Evolutionary conservation across 2,797 vertebrate genomes (phyloP).

Genomic region (Lithobates pipiens): DNA sequence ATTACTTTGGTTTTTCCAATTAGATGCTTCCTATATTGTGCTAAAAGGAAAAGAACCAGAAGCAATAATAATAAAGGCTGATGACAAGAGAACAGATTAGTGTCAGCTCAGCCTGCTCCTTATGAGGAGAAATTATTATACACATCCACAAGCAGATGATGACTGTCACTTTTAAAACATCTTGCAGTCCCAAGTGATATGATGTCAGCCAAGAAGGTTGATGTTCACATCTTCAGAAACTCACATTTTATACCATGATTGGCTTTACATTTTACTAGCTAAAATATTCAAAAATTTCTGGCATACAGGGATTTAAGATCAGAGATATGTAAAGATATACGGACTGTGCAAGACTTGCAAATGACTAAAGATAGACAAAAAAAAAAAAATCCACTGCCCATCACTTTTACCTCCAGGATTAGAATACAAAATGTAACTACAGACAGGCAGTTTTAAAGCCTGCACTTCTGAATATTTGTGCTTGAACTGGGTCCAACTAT

Average conservation of each 20-base stretch:
- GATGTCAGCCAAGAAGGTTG: slow-evolving; percentile 56
- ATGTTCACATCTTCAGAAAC: not conserved
- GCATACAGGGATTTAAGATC: not conserved
- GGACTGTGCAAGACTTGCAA: too few species aligned
- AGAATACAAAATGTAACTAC: too few species aligned
- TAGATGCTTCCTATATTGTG: slow-evolving; percentile 69
- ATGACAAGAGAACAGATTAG: slow-evolving; percentile 72
- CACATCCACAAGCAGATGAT: slow-evolving; percentile 71
- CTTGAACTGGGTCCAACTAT: too few species aligned
- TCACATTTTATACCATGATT: not conserved
- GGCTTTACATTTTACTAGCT: not conserved
- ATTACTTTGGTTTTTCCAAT: slow-evolving; percentile 74
- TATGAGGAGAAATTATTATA: slow-evolving; percentile 69
- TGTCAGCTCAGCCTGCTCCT: slow-evolving; percentile 68
- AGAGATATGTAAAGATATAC: not conserved
- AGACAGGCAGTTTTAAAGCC: too few species aligned
- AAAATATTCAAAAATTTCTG: not conserved
- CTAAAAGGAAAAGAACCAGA: slow-evolving; percentile 64
- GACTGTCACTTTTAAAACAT: slow-evolving; percentile 71
- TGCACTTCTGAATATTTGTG: too few species aligned
- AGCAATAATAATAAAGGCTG: slow-evolving; percentile 71
- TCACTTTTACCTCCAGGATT: too few species aligned
- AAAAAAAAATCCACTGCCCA: too few species aligned
- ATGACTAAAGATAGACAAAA: too few species aligned
- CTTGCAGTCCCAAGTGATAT: slow-evolving; percentile 64